A percentile compares a stretch with the other conserved stretches of the same genome.
Conservation (phyloP, 2,888 invertebrate genomes). For the Macrophya alboannulata region DNA sequence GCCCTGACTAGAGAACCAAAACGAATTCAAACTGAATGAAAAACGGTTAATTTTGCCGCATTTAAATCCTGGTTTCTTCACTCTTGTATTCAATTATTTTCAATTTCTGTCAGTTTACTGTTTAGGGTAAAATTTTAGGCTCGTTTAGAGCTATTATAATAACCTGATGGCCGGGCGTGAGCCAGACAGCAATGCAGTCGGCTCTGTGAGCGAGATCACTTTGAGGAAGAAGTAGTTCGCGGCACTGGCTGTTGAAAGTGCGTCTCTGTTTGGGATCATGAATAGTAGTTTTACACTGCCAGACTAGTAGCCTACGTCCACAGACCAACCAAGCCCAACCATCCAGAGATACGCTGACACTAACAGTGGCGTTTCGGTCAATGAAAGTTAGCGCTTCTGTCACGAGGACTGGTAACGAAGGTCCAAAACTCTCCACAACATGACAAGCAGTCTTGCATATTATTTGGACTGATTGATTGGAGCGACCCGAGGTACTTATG, state of each 20-base stretch:
- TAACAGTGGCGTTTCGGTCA: conserved; percentile 84
- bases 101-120: too few species aligned
- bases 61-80: too few species aligned
- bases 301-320: conserved; percentile 92
- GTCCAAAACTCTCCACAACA: conserved; percentile 90
- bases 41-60: too few species aligned
- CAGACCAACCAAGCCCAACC: conserved; percentile 94
- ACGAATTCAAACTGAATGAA: too few species aligned
- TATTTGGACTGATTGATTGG: conserved; percentile 87
- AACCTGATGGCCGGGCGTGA: conserved; percentile 82
- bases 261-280: conserved; percentile 76
- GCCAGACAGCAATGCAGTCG: conserved; percentile 89
- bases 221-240: conserved; percentile 93
- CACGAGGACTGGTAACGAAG: conserved; percentile 92
- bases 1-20: too few species aligned
- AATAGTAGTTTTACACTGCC: conserved; percentile 86
- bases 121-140: too few species aligned
- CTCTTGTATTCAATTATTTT: too few species aligned
- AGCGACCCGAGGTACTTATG: conserved; percentile 83
- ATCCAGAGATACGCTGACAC: conserved; percentile 85
- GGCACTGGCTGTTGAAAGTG: conserved; percentile 85
- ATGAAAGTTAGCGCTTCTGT: conserved; percentile 94
- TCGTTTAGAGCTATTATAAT: not conserved
- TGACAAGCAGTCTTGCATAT: conserved; percentile 89
- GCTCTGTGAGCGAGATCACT: conserved; percentile 96